Conservation (phyloP, 2,113 vertebrate genomes). For the Casuarius casuarius region DNA sequence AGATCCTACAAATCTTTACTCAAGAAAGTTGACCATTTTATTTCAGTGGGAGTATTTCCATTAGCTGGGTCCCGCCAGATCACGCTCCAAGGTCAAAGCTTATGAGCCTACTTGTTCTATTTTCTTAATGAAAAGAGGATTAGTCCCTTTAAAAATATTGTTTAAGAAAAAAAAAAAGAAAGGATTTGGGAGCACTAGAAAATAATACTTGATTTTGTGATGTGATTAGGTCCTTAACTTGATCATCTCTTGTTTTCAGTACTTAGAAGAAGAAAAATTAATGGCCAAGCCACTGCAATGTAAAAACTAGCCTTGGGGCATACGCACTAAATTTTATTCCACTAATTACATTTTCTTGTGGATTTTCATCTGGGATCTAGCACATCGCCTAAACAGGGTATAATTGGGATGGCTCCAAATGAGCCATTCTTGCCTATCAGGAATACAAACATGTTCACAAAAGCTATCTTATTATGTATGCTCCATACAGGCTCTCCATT, state of each 20-base stretch:
- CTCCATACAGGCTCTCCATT: conserved; percentile 31
- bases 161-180: neutral
- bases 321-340: conserved; percentile 38
- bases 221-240: conserved; percentile 25
- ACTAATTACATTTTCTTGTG: conserved; percentile 59
- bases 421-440: conserved; percentile 42
- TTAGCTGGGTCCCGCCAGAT: neutral
- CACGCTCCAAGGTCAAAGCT: neutral
- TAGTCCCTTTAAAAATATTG: neutral
- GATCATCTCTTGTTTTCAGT: conserved; percentile 40
- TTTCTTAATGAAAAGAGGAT: neutral
- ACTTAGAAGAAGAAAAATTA: neutral
- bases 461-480: conserved; percentile 44
- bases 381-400: neutral
- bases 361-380: conserved; percentile 47
- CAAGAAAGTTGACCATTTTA: neutral
- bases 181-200: neutral
- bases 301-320: conserved; percentile 4
- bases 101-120: neutral
- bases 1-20: neutral
- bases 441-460: conserved; percentile 18
- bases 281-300: conserved; percentile 20
- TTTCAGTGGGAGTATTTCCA: neutral
- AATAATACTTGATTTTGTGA: neutral
- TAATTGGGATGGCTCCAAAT: conserved; percentile 43